These are phyloP conservation scores for Calidris pygmaea DNA, from an alignment of 2,113 vertebrate genomes.

Conservation along the genomic window DNA sequence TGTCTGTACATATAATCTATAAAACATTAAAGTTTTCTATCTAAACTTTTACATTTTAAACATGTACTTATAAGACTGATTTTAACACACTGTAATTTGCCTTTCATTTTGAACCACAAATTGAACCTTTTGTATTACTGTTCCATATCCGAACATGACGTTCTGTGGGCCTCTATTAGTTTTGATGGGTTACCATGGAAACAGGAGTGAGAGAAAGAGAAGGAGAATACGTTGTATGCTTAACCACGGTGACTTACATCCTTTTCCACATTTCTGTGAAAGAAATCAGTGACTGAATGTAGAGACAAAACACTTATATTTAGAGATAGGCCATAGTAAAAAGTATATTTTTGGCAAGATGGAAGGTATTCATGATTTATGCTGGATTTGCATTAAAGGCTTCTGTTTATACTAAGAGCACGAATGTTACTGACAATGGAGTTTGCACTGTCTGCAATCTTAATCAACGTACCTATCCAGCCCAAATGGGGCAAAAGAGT, in stretches of 20 bases:
- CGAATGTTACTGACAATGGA: background rate
- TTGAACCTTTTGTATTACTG: constrained; percentile 30
- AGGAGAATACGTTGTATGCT: background rate
- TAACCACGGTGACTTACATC: background rate
- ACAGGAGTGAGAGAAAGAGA: constrained; percentile 9
- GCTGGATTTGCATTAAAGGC: background rate
- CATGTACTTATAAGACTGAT: background rate
- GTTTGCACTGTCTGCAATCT: background rate
- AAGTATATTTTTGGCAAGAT: background rate
- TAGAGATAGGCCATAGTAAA: background rate
- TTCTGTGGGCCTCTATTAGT: constrained; percentile 60
- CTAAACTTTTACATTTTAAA: constrained; percentile 37
- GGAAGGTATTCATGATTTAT: background rate
- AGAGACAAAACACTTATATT: background rate
- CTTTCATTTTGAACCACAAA: constrained; percentile 58
- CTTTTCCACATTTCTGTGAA: background rate
- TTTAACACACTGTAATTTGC: constrained; percentile 42
- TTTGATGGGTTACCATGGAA: constrained; percentile 70
- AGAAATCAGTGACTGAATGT: background rate
- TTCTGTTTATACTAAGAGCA: background rate
- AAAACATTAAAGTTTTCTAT: background rate
- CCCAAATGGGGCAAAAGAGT: background rate
- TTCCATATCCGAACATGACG: background rate
- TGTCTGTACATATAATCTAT: background rate
- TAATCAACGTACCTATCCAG: background rate